Percentiles rank a stretch among this genome's conserved stretches.
phyloP scores from a whole-genome alignment of 1,140 invertebrate genomes.

The Dreissena rostriformis region DNA sequence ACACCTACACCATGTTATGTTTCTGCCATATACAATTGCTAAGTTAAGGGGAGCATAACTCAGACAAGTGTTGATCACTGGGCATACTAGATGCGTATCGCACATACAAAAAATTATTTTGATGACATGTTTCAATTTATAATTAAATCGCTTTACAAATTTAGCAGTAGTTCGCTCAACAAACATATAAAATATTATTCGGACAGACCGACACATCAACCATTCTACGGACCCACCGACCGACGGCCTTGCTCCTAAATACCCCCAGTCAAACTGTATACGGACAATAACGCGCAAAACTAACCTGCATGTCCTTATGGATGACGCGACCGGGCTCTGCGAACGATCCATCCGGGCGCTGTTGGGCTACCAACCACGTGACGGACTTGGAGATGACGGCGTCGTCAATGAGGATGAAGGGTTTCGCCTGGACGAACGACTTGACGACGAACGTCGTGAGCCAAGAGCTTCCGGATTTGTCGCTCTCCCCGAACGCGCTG shows the following conservation, averaged over 20 bases:
- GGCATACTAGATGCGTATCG: no score
- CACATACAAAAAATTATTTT: no score
- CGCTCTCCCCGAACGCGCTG: slow-evolving; percentile 90
- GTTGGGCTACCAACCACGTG: slow-evolving; percentile 90
- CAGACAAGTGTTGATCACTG: no score
- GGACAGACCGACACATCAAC: neutral
- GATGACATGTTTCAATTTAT: no score
- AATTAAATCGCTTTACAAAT: no score
- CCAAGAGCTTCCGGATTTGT: slow-evolving; percentile 93
- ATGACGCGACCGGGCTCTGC: slow-evolving; percentile 80
- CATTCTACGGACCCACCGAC: no score
- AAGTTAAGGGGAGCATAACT: no score
- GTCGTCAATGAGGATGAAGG: slow-evolving; percentile 89
- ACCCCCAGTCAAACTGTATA: no score
- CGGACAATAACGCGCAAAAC: neutral
- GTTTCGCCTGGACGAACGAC: slow-evolving; percentile 91
- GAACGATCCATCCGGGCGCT: slow-evolving; percentile 92
- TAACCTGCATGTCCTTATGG: slow-evolving; percentile 78
- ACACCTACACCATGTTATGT: no score
- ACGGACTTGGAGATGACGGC: slow-evolving; percentile 88
- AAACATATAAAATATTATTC: neutral
- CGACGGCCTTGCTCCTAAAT: no score
- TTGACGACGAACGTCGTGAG: slow-evolving; percentile 88
- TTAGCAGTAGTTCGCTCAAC: neutral
- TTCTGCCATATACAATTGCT: no score